Percentiles rank a stretch among this genome's conserved stretches.
phyloP scores from a whole-genome alignment of 1,140 invertebrate species.

The Scaptomyza montana region DNA sequence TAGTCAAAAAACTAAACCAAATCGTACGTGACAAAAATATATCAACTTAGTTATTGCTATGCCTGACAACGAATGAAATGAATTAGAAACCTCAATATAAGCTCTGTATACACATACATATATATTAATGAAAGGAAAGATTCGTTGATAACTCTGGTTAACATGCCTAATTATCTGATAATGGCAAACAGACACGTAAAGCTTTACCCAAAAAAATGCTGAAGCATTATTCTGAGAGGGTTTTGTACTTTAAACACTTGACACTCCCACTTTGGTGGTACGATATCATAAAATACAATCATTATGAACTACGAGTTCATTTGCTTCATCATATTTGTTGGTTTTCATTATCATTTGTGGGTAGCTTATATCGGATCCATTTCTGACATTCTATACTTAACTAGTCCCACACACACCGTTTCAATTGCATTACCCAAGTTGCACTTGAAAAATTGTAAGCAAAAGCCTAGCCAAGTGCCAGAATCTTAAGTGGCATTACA shows the following conservation, averaged over 20 bases:
- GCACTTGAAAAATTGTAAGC: conserved; percentile 23
- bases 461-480: conserved; percentile 47
- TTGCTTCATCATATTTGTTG: conserved; percentile 9
- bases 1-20: conserved; percentile 37
- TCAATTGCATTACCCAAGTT: conserved; percentile 47
- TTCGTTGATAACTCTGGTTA: conserved; percentile 10
- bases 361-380: conserved; percentile 9
- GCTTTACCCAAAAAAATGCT: not conserved
- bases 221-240: not conserved
- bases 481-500: conserved; percentile 65
- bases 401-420: not conserved
- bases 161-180: conserved; percentile 50
- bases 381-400: not conserved
- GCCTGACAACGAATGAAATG: conserved; percentile 7
- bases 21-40: conserved; percentile 51
- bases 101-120: not conserved
- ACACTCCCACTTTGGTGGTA: not conserved
- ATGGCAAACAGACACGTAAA: conserved; percentile 4
- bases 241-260: conserved; percentile 5
- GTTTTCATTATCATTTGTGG: not conserved
- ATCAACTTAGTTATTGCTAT: conserved; percentile 46
- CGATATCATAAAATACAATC: not conserved
- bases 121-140: not conserved
- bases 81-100: not conserved
- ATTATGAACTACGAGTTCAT: not conserved